A percentile compares a stretch with the other conserved stretches of the same genome.
Conservation (phyloP, 1,140 invertebrate species). For the Linepithema humile region DNA sequence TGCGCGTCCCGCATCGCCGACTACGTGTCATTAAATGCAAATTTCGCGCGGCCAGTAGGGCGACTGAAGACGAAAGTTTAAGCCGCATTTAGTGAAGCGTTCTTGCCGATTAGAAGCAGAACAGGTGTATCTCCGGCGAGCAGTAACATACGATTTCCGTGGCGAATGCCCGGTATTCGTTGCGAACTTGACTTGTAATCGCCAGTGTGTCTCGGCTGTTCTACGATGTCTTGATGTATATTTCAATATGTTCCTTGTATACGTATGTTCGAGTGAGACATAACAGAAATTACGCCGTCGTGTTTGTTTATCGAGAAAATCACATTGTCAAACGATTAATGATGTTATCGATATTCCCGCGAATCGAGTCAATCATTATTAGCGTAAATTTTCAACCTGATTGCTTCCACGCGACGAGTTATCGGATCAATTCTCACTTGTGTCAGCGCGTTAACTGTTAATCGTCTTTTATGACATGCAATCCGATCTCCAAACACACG, state of each 20-base stretch:
- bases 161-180: not conserved
- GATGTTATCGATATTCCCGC: not conserved
- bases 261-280: not conserved
- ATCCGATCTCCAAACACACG: slow-evolving; percentile 27
- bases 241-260: not conserved
- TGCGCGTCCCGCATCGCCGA: not conserved
- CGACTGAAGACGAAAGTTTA: slow-evolving; percentile 31
- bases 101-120: slow-evolving; percentile 26
- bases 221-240: no score
- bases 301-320: no score
- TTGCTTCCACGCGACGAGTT: not conserved
- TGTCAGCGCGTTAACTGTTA: slow-evolving; percentile 20
- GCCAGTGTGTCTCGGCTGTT: not conserved
- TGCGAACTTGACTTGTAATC: not conserved
- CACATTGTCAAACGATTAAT: not conserved
- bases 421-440: slow-evolving; percentile 28
- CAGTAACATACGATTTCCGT: slow-evolving; percentile 4
- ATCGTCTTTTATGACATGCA: not conserved
- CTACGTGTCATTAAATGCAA: slow-evolving; percentile 54
- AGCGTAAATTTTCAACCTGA: not conserved
- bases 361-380: slow-evolving; percentile 25
- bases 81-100: slow-evolving; percentile 41
- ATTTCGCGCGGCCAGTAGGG: slow-evolving; percentile 26
- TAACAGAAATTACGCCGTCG: not conserved
- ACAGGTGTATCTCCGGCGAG: slow-evolving; percentile 37